These are phyloP conservation scores for Poecilia latipinna DNA, from an alignment of 2,113 vertebrate genomes.

Conservation along the genomic window DNA sequence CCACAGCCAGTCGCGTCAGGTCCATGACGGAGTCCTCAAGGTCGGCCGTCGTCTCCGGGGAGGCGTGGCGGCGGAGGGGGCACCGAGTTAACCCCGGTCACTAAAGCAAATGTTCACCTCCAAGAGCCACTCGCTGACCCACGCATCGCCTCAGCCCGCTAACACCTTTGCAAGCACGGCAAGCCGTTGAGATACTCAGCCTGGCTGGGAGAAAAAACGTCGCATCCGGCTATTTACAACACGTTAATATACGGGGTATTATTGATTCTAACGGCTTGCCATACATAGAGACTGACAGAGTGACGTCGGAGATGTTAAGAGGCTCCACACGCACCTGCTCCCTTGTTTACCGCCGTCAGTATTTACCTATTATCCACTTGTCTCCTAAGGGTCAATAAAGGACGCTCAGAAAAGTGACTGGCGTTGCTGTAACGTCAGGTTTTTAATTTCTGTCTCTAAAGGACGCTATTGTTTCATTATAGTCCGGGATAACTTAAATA, in stretches of 20 bases:
- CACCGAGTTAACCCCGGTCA: not conserved
- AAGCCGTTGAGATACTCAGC: too few relatives aligned
- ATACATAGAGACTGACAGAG: too few relatives aligned
- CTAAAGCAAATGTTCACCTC: not conserved
- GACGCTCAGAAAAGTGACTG: not conserved
- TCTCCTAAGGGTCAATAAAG: not conserved
- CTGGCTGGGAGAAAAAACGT: too few relatives aligned
- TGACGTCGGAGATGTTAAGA: too few relatives aligned
- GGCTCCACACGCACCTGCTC: too few relatives aligned
- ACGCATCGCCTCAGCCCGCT: not conserved
- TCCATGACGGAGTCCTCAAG: constrained; percentile 58
- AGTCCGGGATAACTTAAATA: not conserved
- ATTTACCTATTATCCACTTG: too few relatives aligned
- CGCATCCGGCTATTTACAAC: too few relatives aligned
- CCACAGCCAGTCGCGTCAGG: constrained; percentile 86
- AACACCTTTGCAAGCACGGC: too few relatives aligned
- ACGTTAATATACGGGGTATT: too few relatives aligned
- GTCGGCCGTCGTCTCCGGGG: not conserved
- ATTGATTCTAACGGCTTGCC: too few relatives aligned
- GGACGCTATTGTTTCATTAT: too few relatives aligned
- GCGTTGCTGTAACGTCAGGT: not conserved
- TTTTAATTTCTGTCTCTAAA: not conserved
- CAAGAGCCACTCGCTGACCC: not conserved
- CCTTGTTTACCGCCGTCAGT: too few relatives aligned
- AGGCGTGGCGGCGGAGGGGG: not conserved